Evolutionary conservation across 2,888 invertebrate species (phyloP), one percentile per base, ranked within the genome.

Genomic region (Aphrophora alni): DNA sequence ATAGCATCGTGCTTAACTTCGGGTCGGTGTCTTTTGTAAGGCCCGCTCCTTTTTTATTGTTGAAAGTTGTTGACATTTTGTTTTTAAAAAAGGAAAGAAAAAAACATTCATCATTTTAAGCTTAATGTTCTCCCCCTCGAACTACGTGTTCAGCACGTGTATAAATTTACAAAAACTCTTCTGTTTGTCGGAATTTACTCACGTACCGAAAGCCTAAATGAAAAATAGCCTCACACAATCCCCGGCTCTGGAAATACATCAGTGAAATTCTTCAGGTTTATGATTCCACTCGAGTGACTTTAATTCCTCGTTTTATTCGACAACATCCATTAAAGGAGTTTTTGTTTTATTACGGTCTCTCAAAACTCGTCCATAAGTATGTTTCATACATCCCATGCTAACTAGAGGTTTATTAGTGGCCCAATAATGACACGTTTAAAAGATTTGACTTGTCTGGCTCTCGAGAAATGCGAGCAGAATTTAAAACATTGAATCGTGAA

Each of bases 41-140:
- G 12, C 74, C 24, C 68, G 78, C 78, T 38, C 68, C 74, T 79
- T 79, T 59, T 79, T 79, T 79, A 79, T 74, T 28, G 78, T 74
- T 68, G 78, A 74, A 79, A 79, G 74, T 74, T 79, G 78, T 79
- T 79, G 78, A 79, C 78, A 79, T 79, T 79, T 79, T 74, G 59
- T 74, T 74, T 59, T 44, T 44, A 14, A 14, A 44, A 44, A 44
- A 7, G 44, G 17, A 44, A 44, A 5, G 14, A 79, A 73, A 79
- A 79, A 79, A 74, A 38, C 74, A 79, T 79, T 38, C 78, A 79
- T 79, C 78, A 79, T 74, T 68, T 38, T 24, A 26, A 2, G 26
- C 68, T 74, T 68, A 68, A 79, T 68, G 78, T 38, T 59, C 68
- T 17, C 78, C 78, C 74, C 78, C 68, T 21, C 59, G 21, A 10